These are phyloP conservation scores for Saxidomus purpurata DNA, from an alignment of 1,140 invertebrate genomes.

Conservation along the genomic window DNA sequence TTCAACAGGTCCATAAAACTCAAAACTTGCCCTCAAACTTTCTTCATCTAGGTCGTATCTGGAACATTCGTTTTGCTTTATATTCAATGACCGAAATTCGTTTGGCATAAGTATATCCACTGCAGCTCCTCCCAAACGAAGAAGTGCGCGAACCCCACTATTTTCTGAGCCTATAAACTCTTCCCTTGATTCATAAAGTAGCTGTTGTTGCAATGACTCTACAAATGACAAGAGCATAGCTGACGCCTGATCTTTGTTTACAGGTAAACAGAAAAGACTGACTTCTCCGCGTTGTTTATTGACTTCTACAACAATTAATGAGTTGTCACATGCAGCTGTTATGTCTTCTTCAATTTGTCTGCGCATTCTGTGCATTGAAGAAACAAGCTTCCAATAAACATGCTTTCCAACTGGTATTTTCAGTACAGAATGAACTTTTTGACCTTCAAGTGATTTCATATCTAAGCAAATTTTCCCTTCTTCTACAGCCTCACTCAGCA, in stretches of 20 bases:
- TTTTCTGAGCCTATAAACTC: slow-evolving; percentile 40
- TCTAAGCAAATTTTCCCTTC: slow-evolving; percentile 67
- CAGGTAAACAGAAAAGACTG: slow-evolving; percentile 63
- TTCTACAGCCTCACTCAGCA: slow-evolving; percentile 67
- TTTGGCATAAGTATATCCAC: slow-evolving; percentile 67
- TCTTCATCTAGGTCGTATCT: slow-evolving; percentile 27
- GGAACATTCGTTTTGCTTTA: slow-evolving; percentile 39
- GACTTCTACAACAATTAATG: slow-evolving; percentile 74
- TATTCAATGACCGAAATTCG: slow-evolving; percentile 69
- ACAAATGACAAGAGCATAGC: slow-evolving; percentile 40
- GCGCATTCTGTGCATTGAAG: slow-evolving; percentile 71
- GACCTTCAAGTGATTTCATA: slow-evolving; percentile 53
- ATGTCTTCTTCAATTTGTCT: slow-evolving; percentile 68
- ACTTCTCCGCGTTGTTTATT: slow-evolving; percentile 71
- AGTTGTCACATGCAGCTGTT: slow-evolving; percentile 18
- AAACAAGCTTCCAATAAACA: slow-evolving; percentile 74
- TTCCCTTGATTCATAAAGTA: slow-evolving; percentile 66
- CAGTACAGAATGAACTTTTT: slow-evolving; percentile 62
- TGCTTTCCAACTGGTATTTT: slow-evolving; percentile 71
- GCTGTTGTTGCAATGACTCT: slow-evolving; percentile 33
- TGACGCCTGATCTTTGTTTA: background rate
- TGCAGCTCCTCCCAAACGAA: slow-evolving; percentile 64
- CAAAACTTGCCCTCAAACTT: background rate
- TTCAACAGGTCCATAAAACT: slow-evolving; percentile 22
- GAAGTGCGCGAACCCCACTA: slow-evolving; percentile 48